A percentile compares a stretch with the other conserved stretches of the same genome.
Conservation (phyloP, 2,797 vertebrate species). For the Cirrhinus mrigala region DNA sequence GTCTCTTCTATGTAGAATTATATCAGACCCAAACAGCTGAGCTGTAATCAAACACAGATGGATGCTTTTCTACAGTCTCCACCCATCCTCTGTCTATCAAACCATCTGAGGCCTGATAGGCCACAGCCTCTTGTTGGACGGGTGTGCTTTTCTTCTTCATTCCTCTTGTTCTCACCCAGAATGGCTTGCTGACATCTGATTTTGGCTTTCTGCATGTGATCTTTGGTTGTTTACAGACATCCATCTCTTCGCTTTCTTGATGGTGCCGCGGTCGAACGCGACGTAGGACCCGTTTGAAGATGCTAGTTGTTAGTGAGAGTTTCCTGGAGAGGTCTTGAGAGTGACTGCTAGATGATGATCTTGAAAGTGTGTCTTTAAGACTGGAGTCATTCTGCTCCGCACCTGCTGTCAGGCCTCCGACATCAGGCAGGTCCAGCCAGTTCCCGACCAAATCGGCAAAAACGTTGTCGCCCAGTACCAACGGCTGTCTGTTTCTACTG, state of each 20-base stretch:
- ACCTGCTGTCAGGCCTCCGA: conserved; percentile 61
- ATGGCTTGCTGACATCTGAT: conserved; percentile 77
- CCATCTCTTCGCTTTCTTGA: conserved; percentile 65
- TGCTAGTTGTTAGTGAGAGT: conserved; percentile 82
- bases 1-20: not conserved
- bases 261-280: conserved; percentile 80
- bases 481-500: conserved; percentile 91
- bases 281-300: conserved; percentile 87
- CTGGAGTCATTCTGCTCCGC: conserved; percentile 24
- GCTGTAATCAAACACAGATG: conserved; percentile 79
- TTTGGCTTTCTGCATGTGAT: conserved; percentile 74
- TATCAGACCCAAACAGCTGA: conserved; percentile 86
- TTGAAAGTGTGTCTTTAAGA: conserved; percentile 54
- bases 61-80: conserved; percentile 58
- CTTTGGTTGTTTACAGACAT: conserved; percentile 77
- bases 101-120: conserved; percentile 35
- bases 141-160: conserved; percentile 60
- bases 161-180: conserved; percentile 64
- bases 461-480: conserved; percentile 94
- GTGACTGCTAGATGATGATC: conserved; percentile 59
- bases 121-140: conserved; percentile 50
- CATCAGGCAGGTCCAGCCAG: conserved; percentile 94
- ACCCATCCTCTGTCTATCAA: conserved; percentile 54
- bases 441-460: conserved; percentile 95
- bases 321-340: conserved; percentile 81